These are phyloP conservation scores for Bombus superbus DNA, from an alignment of 1,140 invertebrate species.

Conservation along the genomic window DNA sequence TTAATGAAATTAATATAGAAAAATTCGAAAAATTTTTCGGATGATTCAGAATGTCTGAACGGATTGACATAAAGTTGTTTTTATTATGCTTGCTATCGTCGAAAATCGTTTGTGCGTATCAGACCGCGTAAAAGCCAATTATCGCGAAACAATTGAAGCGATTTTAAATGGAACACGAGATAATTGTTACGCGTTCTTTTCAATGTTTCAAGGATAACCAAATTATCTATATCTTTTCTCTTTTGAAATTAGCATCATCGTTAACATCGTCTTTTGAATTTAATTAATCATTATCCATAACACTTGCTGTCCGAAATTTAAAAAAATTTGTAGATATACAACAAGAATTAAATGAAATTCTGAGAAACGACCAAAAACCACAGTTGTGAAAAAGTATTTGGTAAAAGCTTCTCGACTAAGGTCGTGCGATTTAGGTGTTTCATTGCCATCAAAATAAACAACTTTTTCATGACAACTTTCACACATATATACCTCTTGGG, in stretches of 20 bases:
- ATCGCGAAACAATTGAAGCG: conserved; percentile 8
- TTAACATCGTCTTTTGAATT: neutral
- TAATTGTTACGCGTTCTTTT: neutral
- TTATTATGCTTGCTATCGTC: neutral
- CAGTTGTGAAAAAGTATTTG: conserved; percentile 5
- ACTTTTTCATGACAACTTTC: conserved; percentile 26
- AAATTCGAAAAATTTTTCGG: neutral
- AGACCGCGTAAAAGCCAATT: neutral
- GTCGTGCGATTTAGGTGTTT: neutral
- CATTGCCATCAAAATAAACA: conserved; percentile 68
- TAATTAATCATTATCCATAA: neutral
- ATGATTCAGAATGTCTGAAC: neutral
- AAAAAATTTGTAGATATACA: neutral
- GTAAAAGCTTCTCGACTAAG: neutral
- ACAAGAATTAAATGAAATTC: neutral
- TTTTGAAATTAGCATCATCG: neutral
- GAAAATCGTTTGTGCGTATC: neutral
- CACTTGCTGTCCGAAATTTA: neutral
- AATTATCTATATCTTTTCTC: neutral
- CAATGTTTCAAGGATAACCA: neutral
- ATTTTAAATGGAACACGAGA: neutral
- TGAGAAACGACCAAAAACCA: neutral
- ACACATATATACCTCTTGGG: too few relatives aligned
- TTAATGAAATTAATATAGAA: neutral
- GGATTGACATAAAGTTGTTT: neutral